Conservation (phyloP, 2,888 invertebrate species). For the Drosophila hamatofila region DNA sequence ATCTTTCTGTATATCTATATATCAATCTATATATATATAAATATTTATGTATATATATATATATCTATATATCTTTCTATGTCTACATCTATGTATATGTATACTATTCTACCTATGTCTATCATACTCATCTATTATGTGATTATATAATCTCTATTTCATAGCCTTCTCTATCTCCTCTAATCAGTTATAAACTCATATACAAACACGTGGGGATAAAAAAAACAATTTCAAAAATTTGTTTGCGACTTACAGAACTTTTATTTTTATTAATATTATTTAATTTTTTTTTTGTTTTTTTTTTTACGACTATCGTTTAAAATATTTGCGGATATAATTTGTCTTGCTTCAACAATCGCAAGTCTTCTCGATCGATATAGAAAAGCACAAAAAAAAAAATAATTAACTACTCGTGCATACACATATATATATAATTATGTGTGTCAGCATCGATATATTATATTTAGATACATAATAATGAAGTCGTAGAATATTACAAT, state of each 20-base stretch:
- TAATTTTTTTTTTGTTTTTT: background rate
- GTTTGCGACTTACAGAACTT: conserved; percentile 26
- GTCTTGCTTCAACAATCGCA: background rate
- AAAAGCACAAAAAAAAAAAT: conserved; percentile 10
- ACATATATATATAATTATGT: background rate
- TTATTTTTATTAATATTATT: conserved; percentile 3
- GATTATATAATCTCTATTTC: background rate
- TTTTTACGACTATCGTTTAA: conserved; percentile 1
- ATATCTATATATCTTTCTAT: background rate
- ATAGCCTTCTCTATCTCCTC: background rate
- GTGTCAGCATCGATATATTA: background rate
- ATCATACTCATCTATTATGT: background rate
- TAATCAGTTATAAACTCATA: background rate
- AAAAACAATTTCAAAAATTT: background rate
- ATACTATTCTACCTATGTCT: too few relatives aligned
- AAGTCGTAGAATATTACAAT: background rate
- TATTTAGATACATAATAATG: conserved; percentile 15
- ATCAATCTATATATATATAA: too few relatives aligned
- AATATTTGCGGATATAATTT: conserved; percentile 1
- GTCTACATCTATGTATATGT: background rate
- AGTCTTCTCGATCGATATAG: background rate
- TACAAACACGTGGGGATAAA: background rate
- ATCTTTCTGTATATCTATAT: too few relatives aligned
- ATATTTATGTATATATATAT: too few relatives aligned
- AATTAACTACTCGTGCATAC: conserved; percentile 6